Conservation (phyloP, 2,888 invertebrate genomes). For the Hydrotaea diabolus region DNA sequence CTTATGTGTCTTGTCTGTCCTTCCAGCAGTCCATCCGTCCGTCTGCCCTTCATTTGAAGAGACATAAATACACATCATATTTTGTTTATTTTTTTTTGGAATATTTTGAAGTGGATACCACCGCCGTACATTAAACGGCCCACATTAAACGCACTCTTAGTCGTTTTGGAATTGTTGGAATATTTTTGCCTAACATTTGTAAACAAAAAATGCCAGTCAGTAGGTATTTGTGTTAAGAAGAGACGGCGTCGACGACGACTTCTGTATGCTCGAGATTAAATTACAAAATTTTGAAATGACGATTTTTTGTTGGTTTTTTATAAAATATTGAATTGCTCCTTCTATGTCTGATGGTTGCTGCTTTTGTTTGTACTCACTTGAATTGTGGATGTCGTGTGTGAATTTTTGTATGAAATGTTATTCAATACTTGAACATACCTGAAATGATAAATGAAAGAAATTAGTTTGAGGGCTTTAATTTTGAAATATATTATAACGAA, state of each 20-base stretch:
- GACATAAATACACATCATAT: not conserved
- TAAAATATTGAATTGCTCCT: not conserved
- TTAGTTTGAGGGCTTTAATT: not conserved
- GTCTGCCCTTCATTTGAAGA: not conserved
- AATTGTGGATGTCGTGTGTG: not conserved
- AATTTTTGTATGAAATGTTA: slow-evolving; percentile 1
- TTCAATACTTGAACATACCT: slow-evolving; percentile 53
- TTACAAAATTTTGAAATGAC: slow-evolving; percentile 31
- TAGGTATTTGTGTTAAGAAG: not conserved
- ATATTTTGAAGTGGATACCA: slow-evolving; percentile 27
- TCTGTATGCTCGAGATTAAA: slow-evolving; percentile 48
- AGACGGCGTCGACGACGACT: not conserved
- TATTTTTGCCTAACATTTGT: not conserved
- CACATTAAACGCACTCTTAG: not conserved
- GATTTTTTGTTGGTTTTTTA: not conserved
- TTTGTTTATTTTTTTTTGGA: not conserved
- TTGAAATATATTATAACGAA: too few relatives aligned
- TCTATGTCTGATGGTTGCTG: not conserved
- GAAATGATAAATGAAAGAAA: slow-evolving; percentile 38
- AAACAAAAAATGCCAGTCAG: not conserved
- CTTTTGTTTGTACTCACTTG: slow-evolving; percentile 32
- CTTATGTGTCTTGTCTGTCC: too few relatives aligned
- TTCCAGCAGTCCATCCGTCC: not conserved
- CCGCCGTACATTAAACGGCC: not conserved
- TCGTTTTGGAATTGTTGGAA: not conserved